Percentiles rank a stretch among this genome's conserved stretches.
Conservation (phyloP, 2,797 vertebrate species). For the Halcyon leucocephala region DNA sequence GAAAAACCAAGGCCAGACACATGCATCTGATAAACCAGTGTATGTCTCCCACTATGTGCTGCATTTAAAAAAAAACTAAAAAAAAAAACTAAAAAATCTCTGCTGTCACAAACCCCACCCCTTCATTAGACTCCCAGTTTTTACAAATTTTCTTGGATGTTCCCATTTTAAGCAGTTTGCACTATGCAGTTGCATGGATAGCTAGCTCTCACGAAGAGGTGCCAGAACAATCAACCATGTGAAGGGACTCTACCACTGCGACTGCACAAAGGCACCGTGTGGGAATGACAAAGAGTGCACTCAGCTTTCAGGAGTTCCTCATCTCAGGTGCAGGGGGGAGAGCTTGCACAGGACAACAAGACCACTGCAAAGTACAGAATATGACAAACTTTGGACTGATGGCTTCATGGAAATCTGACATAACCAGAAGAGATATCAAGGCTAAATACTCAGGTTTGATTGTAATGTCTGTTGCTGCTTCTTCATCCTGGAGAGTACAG, state of each 20-base stretch:
- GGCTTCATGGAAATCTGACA: background rate
- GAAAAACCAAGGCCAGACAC: background rate
- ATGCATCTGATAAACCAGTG: background rate
- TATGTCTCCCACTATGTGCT: background rate
- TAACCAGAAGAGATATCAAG: background rate
- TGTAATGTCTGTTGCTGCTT: background rate
- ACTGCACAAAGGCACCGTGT: background rate
- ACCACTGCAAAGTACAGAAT: background rate
- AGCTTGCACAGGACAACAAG: background rate
- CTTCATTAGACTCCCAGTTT: background rate
- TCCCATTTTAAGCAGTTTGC: background rate
- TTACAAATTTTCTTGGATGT: background rate
- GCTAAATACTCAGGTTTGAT: background rate
- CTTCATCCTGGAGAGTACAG: background rate
- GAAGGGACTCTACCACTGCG: background rate
- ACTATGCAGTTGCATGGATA: background rate
- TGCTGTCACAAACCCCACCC: background rate
- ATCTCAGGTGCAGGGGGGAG: background rate
- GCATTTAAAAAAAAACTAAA: background rate
- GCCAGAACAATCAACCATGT: rapidly evolving
- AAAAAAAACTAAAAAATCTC: background rate
- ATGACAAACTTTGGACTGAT: background rate
- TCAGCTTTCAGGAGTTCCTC: background rate
- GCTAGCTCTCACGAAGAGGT: background rate
- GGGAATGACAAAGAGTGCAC: rapidly evolving